These are phyloP conservation scores for Brachionichthys hirsutus DNA, from an alignment of 2,113 vertebrate species.

Conservation along the genomic window DNA sequence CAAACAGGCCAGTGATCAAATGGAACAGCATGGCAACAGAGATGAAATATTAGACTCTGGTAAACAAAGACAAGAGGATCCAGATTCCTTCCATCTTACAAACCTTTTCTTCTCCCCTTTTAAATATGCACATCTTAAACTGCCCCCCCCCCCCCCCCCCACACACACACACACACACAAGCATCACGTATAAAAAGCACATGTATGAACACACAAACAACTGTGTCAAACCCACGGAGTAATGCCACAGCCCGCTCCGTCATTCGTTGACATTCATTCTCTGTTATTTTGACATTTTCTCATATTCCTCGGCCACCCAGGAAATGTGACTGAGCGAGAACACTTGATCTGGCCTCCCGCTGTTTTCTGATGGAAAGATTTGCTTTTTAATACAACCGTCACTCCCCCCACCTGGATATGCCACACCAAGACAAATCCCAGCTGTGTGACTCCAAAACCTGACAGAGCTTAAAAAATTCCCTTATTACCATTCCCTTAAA, in stretches of 20 bases:
- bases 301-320: constrained; percentile 66
- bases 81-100: constrained; percentile 57
- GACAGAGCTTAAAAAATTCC: constrained; percentile 70
- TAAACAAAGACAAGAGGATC: constrained; percentile 77
- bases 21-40: constrained; percentile 68
- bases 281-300: constrained; percentile 69
- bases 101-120: constrained; percentile 55
- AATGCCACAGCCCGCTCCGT: constrained; percentile 41
- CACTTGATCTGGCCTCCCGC: constrained; percentile 78
- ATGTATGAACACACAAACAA: constrained; percentile 36
- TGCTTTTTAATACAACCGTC: constrained; percentile 79
- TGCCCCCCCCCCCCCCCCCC: constrained; percentile 19
- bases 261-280: constrained; percentile 49
- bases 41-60: constrained; percentile 66
- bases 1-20: constrained; percentile 79
- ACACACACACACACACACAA: constrained; percentile 45
- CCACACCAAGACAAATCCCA: constrained; percentile 76
- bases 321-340: constrained; percentile 72
- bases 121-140: constrained; percentile 72
- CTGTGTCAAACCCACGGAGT: constrained; percentile 42
- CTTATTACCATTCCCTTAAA: constrained; percentile 73
- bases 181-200: constrained; percentile 38
- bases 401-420: constrained; percentile 74
- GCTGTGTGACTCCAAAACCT: constrained; percentile 70
- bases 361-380: constrained; percentile 80